phyloP scores from a whole-genome alignment of 2,888 invertebrate species.

The Physocephala rufipes region DNA sequence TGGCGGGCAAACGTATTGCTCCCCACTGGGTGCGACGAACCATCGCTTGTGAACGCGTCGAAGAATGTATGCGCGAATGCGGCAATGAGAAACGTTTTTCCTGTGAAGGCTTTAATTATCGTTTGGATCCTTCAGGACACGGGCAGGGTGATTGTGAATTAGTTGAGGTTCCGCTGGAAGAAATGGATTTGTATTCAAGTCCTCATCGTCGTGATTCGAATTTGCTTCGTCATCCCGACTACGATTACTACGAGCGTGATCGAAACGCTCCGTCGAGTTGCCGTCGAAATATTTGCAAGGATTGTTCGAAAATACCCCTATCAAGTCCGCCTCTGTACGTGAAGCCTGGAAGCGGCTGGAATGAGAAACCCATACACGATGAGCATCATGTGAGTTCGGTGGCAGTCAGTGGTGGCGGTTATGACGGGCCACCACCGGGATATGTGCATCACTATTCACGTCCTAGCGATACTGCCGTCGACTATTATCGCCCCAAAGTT shows the following conservation, averaged over 20 bases:
- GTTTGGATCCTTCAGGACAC: slow-evolving; percentile 77
- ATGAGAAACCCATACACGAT: slow-evolving; percentile 46
- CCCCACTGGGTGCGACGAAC: slow-evolving; percentile 76
- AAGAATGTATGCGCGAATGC: slow-evolving; percentile 81
- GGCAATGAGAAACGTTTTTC: slow-evolving; percentile 77
- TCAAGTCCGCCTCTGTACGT: slow-evolving; percentile 56
- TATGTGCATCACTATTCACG: slow-evolving; percentile 55
- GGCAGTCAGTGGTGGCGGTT: slow-evolving; percentile 46
- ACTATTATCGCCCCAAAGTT: slow-evolving; percentile 57
- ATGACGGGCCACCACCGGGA: slow-evolving; percentile 45
- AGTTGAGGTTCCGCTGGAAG: slow-evolving; percentile 75
- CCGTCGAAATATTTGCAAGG: slow-evolving; percentile 60
- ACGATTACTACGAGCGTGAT: slow-evolving; percentile 83
- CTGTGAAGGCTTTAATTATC: slow-evolving; percentile 87
- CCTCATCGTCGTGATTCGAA: slow-evolving; percentile 67
- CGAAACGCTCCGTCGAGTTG: slow-evolving; percentile 76
- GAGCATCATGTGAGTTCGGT: slow-evolving; percentile 50
- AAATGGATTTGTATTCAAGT: slow-evolving; percentile 71
- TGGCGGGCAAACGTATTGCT: slow-evolving; percentile 78
- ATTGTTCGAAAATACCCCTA: slow-evolving; percentile 59
- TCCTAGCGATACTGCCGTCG: slow-evolving; percentile 54
- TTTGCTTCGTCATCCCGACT: slow-evolving; percentile 70
- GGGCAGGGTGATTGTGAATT: slow-evolving; percentile 82
- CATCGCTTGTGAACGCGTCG: slow-evolving; percentile 75
- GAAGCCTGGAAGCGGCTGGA: slow-evolving; percentile 58